Conservation (phyloP, 2,888 invertebrate species). For the Colletes collaris region DNA sequence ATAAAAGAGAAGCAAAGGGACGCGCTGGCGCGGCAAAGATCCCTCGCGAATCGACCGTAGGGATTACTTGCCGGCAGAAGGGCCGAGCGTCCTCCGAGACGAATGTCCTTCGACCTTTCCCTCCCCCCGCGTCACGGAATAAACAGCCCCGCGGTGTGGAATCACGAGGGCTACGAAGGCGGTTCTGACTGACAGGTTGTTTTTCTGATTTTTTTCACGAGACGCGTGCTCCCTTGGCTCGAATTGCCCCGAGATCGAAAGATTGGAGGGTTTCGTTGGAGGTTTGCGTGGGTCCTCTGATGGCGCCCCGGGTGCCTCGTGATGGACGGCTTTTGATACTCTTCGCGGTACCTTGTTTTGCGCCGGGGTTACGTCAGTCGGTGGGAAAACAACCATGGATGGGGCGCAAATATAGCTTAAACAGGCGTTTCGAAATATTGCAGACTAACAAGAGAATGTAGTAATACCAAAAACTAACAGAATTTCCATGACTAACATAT, state of each 20-base stretch:
- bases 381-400: too few relatives aligned
- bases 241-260: not conserved
- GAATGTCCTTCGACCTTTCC: slow-evolving; percentile 36
- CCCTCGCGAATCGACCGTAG: slow-evolving; percentile 23
- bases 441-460: too few relatives aligned
- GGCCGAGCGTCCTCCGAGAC: slow-evolving; percentile 1
- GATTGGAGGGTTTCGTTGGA: not conserved
- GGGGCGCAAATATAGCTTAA: too few relatives aligned
- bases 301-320: not conserved
- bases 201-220: slow-evolving; percentile 9
- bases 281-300: too few relatives aligned
- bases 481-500: too few relatives aligned
- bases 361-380: too few relatives aligned
- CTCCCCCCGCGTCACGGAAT: not conserved
- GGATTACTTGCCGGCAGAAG: slow-evolving; percentile 35
- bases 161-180: slow-evolving; percentile 1
- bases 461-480: too few relatives aligned
- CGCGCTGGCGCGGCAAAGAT: not conserved
- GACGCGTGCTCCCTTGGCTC: not conserved
- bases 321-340: not conserved
- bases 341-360: too few relatives aligned
- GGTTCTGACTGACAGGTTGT: slow-evolving; percentile 10
- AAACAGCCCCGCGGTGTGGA: slow-evolving; percentile 3
- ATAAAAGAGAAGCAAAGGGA: slow-evolving; percentile 23
- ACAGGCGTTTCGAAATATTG: too few relatives aligned